Evolutionary conservation across 2,888 invertebrate genomes (phyloP), one percentile per base, ranked within the genome.

Genomic region (Acanthosepion lycidas): DNA sequence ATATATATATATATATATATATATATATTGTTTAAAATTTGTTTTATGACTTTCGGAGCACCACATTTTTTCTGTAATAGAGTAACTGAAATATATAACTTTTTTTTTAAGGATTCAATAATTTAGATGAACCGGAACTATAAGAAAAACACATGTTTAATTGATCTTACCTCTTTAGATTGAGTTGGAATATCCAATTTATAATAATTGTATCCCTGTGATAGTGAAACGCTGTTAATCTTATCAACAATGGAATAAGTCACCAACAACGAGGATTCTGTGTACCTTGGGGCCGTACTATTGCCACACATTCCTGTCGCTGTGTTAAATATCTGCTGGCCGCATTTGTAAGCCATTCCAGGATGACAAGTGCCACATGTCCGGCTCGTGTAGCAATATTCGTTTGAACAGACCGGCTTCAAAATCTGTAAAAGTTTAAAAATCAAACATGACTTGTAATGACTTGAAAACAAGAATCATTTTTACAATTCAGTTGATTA

Each of bases 181-280:
- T 78, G n/a, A 15, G 78, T 78, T 78, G 78, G 12, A 33, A 78
- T 78, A 78, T 78, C n/a, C 78, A 78, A 33, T 93, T 93, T 26
- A 0, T 95, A 33, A 94, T 95, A 96, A 49, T 95, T 95, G 95
- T 96, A 95, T 1, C 96, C 96, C 28, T 95, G 93, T 12, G 91
- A 15, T 0, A 94, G 78, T 6, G 95, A 94, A 15, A 94, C 94
- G 18, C 95, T 91, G 2, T 26, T 9, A 28, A 53, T 53, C 28
- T 18, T 53, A 53, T 53, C 49, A 42, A 53, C 93, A 18, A 53
- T 5, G 5, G 26, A 51, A n/a, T 49, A n/a, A 23, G 49, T 9
- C 28, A 15, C 28, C 18, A 3, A 28, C 12, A n/a, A 6, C 6
- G 26, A 28, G 94, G 59, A 9, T 95, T 91, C 48, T 95, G 94